Evolutionary conservation across 2,888 invertebrate genomes (phyloP).

Genomic region (Petrophora chlorosata): DNA sequence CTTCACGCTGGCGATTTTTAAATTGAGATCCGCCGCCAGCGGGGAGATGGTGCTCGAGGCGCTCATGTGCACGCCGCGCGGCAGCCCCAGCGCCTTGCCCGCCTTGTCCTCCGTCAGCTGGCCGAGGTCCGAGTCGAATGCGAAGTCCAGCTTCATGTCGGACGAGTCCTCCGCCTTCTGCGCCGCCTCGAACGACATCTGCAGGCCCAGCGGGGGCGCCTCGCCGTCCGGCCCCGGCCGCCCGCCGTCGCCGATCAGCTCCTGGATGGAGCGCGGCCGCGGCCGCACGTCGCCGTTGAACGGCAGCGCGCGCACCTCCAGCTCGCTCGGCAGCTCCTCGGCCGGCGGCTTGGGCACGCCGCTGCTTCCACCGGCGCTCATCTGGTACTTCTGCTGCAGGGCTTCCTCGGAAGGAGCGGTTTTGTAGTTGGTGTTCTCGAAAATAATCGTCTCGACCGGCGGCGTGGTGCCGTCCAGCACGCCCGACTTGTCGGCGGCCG

Average conservation of each 20-base stretch:
- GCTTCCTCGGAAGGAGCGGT: slow-evolving; percentile 87
- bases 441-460: slow-evolving; percentile 94
- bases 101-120: slow-evolving; percentile 89
- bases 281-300: slow-evolving; percentile 76
- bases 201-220: slow-evolving; percentile 79
- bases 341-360: slow-evolving; percentile 72
- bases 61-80: slow-evolving; percentile 85
- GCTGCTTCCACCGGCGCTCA: slow-evolving; percentile 60
- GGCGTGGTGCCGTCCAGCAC: slow-evolving; percentile 90
- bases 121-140: slow-evolving; percentile 92
- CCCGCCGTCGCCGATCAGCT: slow-evolving; percentile 69
- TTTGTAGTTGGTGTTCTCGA: slow-evolving; percentile 96
- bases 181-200: slow-evolving; percentile 85
- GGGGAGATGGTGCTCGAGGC: slow-evolving; percentile 90
- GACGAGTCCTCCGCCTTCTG: slow-evolving; percentile 89
- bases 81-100: slow-evolving; percentile 74
- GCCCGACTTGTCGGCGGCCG: slow-evolving; percentile 77
- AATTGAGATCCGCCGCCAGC: slow-evolving; percentile 94
- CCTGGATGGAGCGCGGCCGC: slow-evolving; percentile 73
- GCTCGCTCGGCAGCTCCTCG: slow-evolving; percentile 79
- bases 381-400: slow-evolving; percentile 86
- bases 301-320: slow-evolving; percentile 67
- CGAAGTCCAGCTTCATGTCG: slow-evolving; percentile 96
- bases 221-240: slow-evolving; percentile 70
- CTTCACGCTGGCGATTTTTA: slow-evolving; percentile 97